Evolutionary conservation across 2,113 vertebrate species (phyloP).

Genomic region (Rynchops niger): DNA sequence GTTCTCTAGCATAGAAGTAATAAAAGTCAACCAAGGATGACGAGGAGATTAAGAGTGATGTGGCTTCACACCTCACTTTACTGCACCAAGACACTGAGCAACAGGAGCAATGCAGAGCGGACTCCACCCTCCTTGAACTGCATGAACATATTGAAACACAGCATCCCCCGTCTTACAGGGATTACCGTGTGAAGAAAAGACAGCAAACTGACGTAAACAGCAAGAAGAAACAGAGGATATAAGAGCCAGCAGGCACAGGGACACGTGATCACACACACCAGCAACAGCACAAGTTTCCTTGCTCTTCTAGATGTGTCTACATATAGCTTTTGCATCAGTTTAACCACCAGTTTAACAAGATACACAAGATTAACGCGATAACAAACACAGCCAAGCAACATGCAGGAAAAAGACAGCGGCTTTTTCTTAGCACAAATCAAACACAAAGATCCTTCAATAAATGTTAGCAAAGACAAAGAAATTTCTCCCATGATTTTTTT

Average conservation of each 20-base stretch:
- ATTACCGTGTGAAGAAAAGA: neutral
- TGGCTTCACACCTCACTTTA: neutral
- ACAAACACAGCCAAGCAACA: neutral
- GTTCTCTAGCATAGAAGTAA: neutral
- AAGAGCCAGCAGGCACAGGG: neutral
- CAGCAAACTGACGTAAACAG: neutral
- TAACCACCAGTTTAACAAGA: neutral
- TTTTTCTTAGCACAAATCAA: neutral
- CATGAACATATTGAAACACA: neutral
- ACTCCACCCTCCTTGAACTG: neutral
- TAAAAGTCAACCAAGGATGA: neutral
- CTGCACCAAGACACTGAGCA: neutral
- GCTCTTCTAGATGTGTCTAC: neutral
- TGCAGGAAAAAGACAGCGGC: neutral
- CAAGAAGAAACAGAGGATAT: neutral
- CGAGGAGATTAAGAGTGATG: neutral
- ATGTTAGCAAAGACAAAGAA: neutral
- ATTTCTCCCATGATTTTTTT: neutral
- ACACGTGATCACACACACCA: accelerated
- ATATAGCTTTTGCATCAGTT: neutral
- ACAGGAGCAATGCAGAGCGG: neutral
- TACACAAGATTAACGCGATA: neutral
- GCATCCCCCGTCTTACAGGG: accelerated
- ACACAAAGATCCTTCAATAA: neutral
- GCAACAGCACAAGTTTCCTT: neutral